Conservation (phyloP, 1,140 invertebrate species). For the Steinernema khuongi region DNA sequence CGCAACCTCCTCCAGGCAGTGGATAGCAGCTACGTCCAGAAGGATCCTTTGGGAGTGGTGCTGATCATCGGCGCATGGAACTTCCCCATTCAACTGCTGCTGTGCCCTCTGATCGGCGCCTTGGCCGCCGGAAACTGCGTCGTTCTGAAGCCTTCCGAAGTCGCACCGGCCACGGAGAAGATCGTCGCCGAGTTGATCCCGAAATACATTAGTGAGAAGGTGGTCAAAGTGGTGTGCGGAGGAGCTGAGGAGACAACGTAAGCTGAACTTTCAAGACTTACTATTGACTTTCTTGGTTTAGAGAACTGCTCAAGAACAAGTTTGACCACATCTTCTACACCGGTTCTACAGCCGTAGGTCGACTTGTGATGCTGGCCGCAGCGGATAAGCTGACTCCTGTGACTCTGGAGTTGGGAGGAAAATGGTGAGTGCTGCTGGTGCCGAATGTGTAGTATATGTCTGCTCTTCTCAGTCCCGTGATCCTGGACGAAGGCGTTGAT, state of each 20-base stretch:
- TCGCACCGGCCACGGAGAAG: conserved; percentile 70
- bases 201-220: conserved; percentile 77
- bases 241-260: conserved; percentile 75
- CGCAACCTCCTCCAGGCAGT: neutral
- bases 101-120: conserved; percentile 73
- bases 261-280: conserved; percentile 69
- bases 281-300: conserved; percentile 65
- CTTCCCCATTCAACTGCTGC: conserved; percentile 79
- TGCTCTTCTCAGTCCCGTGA: conserved; percentile 43
- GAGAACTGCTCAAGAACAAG: conserved; percentile 70
- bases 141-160: conserved; percentile 87
- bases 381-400: conserved; percentile 83
- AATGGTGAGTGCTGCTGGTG: conserved; percentile 62
- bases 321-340: conserved; percentile 98
- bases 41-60: conserved; percentile 69
- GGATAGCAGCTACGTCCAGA: neutral
- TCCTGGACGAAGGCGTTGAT: conserved; percentile 35
- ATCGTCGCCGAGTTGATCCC: conserved; percentile 73
- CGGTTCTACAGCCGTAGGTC: conserved; percentile 76
- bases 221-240: conserved; percentile 66
- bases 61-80: conserved; percentile 87
- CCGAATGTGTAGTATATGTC: neutral
- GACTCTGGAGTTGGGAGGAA: conserved; percentile 86
- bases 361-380: conserved; percentile 78
- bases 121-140: conserved; percentile 88